These are phyloP conservation scores for Pseudobourletiella spinata DNA, from an alignment of 1,140 invertebrate species.

Conservation along the genomic window DNA sequence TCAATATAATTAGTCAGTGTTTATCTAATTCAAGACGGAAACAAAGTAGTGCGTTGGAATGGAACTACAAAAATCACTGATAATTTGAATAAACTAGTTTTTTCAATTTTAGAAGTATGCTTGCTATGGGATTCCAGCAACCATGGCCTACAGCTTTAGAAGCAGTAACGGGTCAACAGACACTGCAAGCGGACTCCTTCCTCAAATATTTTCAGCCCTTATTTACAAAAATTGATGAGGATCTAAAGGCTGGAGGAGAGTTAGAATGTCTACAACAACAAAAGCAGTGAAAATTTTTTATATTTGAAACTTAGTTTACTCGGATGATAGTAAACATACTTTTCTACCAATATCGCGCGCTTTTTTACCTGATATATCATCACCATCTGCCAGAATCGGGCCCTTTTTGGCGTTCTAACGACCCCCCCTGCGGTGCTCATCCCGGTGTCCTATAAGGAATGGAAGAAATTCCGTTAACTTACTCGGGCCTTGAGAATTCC, in stretches of 20 bases:
- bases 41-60: not conserved
- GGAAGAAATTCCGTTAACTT: no score
- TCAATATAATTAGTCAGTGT: not conserved
- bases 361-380: no score
- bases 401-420: no score
- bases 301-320: no score
- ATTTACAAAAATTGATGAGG: constrained; percentile 26
- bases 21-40: no score
- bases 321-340: no score
- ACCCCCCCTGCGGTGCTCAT: no score
- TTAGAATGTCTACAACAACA: constrained; percentile 25
- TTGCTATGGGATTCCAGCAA: constrained; percentile 43
- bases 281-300: not conserved
- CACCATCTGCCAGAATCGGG: no score
- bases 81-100: not conserved
- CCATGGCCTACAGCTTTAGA: constrained; percentile 44
- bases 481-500: no score
- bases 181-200: constrained; percentile 40
- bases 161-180: constrained; percentile 40
- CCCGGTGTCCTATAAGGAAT: no score
- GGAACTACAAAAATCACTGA: not conserved
- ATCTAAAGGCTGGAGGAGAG: constrained; percentile 21
- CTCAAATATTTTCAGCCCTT: constrained; percentile 37
- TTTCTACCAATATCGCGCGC: no score
- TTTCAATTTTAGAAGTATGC: constrained; percentile 40